Evolutionary conservation across 2,888 invertebrate genomes (phyloP).

Genomic region (Noctuana brunneofusca): DNA sequence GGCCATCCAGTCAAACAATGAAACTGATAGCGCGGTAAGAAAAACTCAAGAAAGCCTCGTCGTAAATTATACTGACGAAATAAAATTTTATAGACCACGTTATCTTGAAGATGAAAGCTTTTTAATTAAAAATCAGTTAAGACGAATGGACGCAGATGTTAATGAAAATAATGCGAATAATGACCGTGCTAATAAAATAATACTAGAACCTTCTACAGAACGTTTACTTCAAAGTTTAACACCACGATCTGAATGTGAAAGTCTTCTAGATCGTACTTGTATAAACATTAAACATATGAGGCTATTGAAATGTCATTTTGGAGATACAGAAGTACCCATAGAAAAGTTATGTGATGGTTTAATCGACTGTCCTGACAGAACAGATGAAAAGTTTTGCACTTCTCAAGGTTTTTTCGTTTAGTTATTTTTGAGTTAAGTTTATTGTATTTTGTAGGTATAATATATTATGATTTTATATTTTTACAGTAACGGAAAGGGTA

Average conservation of each 20-base stretch:
- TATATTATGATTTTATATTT: slow-evolving; percentile 39
- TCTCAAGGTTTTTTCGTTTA: slow-evolving; percentile 49
- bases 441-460: neutral
- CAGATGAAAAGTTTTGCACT: slow-evolving; percentile 62
- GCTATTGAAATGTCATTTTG: slow-evolving; percentile 51
- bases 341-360: slow-evolving; percentile 60
- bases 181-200: neutral
- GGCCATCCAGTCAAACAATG: neutral
- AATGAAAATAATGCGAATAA: neutral
- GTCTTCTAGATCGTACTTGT: slow-evolving; percentile 48
- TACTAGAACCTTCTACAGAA: slow-evolving; percentile 1
- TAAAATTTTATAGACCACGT: neutral
- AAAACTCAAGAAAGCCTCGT: neutral
- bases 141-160: slow-evolving; percentile 1
- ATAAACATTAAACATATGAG: slow-evolving; percentile 51
- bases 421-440: neutral
- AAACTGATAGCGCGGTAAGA: neutral
- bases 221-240: slow-evolving; percentile 3
- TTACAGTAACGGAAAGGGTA: slow-evolving; percentile 55
- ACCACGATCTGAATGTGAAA: slow-evolving; percentile 27
- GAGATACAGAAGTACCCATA: slow-evolving; percentile 46
- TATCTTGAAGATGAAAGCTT: neutral
- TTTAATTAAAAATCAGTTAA: neutral
- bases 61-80: neutral
- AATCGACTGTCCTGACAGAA: slow-evolving; percentile 54